These are phyloP conservation scores for Tanytarsus gracilentus DNA, from an alignment of 2,888 invertebrate species.

Conservation along the genomic window DNA sequence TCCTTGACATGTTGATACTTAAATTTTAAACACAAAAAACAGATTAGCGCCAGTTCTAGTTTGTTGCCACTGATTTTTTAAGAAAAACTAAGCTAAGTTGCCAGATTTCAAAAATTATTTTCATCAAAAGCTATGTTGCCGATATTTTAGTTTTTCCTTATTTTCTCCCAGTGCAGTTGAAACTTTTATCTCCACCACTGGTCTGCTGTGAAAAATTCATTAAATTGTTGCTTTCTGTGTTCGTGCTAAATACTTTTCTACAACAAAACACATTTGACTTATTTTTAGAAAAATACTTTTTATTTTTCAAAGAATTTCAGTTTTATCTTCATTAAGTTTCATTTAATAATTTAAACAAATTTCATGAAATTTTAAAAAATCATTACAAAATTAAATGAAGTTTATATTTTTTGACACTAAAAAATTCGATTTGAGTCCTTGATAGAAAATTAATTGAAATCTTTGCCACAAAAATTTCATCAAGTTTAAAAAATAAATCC, in stretches of 20 bases:
- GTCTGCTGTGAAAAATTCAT: background rate
- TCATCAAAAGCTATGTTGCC: too few relatives aligned
- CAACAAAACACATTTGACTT: slow-evolving; percentile 21
- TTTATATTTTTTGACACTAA: too few relatives aligned
- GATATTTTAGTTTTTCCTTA: too few relatives aligned
- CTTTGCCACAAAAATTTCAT: too few relatives aligned
- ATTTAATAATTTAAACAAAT: too few relatives aligned
- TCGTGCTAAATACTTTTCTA: slow-evolving; percentile 14
- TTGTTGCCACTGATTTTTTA: background rate
- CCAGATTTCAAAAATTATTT: background rate
- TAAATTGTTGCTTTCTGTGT: slow-evolving; percentile 4
- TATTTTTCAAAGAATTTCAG: too few relatives aligned
- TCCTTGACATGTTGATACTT: too few relatives aligned
- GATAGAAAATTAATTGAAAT: too few relatives aligned
- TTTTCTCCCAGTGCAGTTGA: background rate
- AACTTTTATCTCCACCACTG: background rate
- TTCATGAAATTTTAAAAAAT: too few relatives aligned
- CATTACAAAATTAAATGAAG: background rate
- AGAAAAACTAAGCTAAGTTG: background rate
- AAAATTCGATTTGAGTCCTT: too few relatives aligned
- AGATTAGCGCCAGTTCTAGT: background rate
- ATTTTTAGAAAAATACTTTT: slow-evolving; percentile 5
- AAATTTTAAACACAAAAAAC: background rate
- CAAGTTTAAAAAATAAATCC: too few relatives aligned
- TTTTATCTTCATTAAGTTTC: too few relatives aligned